A percentile compares a stretch with the other conserved stretches of the same genome.
phyloP scores from a whole-genome alignment of 2,888 invertebrate genomes.

The Cataglyphis cursor region DNA sequence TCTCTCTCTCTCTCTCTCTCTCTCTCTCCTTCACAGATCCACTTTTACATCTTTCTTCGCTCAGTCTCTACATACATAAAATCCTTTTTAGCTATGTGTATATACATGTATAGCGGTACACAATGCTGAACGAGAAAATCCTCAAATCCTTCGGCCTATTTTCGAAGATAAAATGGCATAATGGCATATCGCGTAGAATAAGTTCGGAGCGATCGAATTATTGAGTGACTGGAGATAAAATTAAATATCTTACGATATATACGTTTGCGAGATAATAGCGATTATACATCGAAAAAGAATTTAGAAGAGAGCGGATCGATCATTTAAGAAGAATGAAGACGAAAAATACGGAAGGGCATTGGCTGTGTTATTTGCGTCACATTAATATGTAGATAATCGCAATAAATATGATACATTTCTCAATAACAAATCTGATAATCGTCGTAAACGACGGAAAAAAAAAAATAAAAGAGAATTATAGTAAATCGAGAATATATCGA shows the following conservation, averaged over 20 bases:
- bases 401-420: not conserved
- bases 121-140: conserved; percentile 57
- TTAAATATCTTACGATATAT: conserved; percentile 22
- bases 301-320: not conserved
- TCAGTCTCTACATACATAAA: conserved; percentile 46
- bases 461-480: not conserved
- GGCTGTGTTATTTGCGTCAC: not conserved
- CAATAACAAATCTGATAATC: not conserved
- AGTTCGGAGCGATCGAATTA: conserved; percentile 39
- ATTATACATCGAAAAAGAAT: not conserved
- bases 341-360: not conserved
- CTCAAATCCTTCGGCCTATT: conserved; percentile 62
- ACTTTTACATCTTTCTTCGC: not conserved
- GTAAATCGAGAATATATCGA: not conserved
- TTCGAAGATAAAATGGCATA: conserved; percentile 53
- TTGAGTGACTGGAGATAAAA: conserved; percentile 9
- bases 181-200: conserved; percentile 54
- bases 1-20: not conserved
- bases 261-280: not conserved
- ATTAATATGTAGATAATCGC: conserved; percentile 18
- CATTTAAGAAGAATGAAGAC: not conserved
- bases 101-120: conserved; percentile 5
- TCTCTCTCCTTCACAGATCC: not conserved
- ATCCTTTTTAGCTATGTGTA: conserved; percentile 53
- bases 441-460: not conserved